phyloP scores from a whole-genome alignment of 2,797 vertebrate species.

The Eulemur mongoz region DNA sequence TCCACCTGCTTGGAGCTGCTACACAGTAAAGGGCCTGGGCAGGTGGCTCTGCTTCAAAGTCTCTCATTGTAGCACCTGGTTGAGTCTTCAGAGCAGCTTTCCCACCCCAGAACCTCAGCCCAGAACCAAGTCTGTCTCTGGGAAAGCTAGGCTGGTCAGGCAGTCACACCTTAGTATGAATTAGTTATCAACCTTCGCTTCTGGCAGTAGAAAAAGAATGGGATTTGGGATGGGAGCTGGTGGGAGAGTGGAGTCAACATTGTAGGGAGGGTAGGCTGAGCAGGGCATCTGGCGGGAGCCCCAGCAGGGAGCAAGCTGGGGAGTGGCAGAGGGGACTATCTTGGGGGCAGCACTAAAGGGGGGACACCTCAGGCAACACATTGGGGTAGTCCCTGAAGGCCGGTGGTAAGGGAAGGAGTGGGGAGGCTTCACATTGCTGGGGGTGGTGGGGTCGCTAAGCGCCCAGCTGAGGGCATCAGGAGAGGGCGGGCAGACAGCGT shows the following conservation, averaged over 20 bases:
- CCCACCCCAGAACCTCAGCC: background rate
- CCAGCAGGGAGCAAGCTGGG: background rate
- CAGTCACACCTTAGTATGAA: background rate
- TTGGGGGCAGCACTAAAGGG: background rate
- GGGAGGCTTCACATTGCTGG: background rate
- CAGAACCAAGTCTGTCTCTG: background rate
- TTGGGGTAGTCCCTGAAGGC: too few species aligned
- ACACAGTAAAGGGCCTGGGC: background rate
- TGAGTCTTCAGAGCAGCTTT: background rate
- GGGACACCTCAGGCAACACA: background rate
- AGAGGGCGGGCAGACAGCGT: background rate
- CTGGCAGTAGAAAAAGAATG: background rate
- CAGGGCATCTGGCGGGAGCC: background rate
- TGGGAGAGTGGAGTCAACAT: background rate
- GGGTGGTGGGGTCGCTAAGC: background rate
- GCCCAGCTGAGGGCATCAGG: background rate
- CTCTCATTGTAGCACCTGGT: background rate
- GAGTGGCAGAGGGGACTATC: background rate
- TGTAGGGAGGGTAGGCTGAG: background rate
- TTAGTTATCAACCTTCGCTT: background rate
- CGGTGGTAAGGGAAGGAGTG: background rate
- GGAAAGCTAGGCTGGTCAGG: background rate
- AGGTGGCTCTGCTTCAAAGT: background rate
- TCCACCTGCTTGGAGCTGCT: background rate
- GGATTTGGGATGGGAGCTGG: background rate